A percentile compares a stretch with the other conserved stretches of the same genome.
Conservation (phyloP, 2,113 vertebrate genomes). For the Thamnophis sirtalis region DNA sequence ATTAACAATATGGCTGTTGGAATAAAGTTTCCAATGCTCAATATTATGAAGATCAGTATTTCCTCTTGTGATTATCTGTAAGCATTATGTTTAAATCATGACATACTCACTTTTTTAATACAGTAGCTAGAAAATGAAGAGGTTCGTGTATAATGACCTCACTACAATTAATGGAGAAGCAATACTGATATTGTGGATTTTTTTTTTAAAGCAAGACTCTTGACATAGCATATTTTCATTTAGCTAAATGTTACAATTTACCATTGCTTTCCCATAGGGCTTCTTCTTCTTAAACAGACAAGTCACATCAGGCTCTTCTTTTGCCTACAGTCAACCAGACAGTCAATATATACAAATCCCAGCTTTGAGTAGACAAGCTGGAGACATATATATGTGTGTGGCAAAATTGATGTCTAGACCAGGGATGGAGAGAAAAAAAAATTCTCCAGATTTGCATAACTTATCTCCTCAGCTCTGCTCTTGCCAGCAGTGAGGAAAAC, state of each 20-base stretch:
- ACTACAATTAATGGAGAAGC: neutral
- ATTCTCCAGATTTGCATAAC: neutral
- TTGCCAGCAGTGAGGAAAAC: neutral
- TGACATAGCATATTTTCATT: constrained; percentile 12
- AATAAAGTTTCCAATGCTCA: constrained; percentile 12
- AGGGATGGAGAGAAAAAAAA: neutral
- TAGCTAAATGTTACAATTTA: constrained; percentile 25
- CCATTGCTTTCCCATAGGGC: constrained; percentile 21
- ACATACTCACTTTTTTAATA: neutral
- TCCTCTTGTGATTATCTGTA: constrained; percentile 34
- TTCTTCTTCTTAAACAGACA: constrained; percentile 14
- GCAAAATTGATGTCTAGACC: neutral
- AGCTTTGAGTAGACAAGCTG: neutral
- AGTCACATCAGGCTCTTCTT: neutral
- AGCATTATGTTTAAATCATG: constrained; percentile 7
- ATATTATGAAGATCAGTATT: neutral
- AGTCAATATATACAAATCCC: neutral
- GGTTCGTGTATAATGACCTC: neutral
- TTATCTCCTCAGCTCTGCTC: neutral
- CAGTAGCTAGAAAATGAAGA: neutral
- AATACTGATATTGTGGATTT: neutral
- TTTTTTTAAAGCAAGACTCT: constrained; percentile 13
- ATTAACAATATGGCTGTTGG: constrained; percentile 40
- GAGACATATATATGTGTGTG: neutral
- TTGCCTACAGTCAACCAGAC: neutral